Conservation (phyloP, 2,113 vertebrate species). For the Myiopsitta monachus region DNA sequence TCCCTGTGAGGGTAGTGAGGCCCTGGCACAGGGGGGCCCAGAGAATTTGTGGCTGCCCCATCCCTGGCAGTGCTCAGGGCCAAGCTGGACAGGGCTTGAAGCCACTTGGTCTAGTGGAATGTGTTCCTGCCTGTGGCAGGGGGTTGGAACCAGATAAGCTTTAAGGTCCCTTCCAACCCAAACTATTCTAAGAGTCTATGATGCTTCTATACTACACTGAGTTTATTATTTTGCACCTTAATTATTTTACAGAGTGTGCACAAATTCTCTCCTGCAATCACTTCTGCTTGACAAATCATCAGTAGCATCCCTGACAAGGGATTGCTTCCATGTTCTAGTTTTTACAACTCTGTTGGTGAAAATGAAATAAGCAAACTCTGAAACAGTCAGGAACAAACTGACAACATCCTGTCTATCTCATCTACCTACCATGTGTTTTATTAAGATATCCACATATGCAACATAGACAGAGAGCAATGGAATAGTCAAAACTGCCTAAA, state of each 20-base stretch:
- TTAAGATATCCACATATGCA: background rate
- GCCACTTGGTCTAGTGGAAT: background rate
- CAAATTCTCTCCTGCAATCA: background rate
- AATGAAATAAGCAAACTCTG: background rate
- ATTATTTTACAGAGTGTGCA: background rate
- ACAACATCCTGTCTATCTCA: accelerated
- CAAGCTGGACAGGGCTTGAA: background rate
- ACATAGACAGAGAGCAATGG: background rate
- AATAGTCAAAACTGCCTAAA: background rate
- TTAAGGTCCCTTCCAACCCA: background rate
- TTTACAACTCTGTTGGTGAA: background rate
- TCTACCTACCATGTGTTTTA: background rate
- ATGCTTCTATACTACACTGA: background rate
- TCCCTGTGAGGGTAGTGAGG: background rate
- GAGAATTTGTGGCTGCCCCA: background rate
- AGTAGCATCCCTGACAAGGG: background rate
- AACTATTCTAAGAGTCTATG: background rate
- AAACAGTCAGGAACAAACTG: background rate
- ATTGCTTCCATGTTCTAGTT: background rate
- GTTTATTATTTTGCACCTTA: background rate
- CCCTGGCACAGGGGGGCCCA: background rate
- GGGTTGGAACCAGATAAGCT: background rate
- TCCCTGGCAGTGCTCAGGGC: too few relatives aligned
- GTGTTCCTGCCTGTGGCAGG: background rate
- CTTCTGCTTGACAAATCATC: background rate